Conservation (phyloP, 2,797 vertebrate genomes). For the Xenopus petersii region DNA sequence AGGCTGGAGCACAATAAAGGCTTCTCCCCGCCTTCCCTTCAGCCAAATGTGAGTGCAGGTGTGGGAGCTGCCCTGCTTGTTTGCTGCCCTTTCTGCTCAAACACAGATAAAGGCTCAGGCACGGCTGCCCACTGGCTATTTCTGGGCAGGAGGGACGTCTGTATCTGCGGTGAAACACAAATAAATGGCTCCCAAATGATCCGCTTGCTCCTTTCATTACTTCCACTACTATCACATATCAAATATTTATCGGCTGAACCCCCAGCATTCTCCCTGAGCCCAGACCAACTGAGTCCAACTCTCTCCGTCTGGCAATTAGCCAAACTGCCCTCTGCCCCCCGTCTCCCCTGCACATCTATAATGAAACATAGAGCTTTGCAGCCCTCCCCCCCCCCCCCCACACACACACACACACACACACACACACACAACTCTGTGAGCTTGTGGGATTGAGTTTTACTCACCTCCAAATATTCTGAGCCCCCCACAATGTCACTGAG, state of each 20-base stretch:
- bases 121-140: conserved; percentile 58
- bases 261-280: conserved; percentile 63
- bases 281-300: conserved; percentile 58
- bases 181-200: conserved; percentile 65
- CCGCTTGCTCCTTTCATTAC: conserved; percentile 62
- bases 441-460: too few species aligned
- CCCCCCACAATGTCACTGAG: too few species aligned
- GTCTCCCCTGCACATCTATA: too few species aligned
- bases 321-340: conserved; percentile 57
- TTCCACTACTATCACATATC: conserved; percentile 65
- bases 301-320: conserved; percentile 60
- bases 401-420: too few species aligned
- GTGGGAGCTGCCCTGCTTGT: too few species aligned
- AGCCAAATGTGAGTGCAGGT: too few species aligned
- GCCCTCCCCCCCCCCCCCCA: too few species aligned
- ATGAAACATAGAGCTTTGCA: too few species aligned
- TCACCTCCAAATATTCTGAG: too few species aligned
- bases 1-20: not conserved
- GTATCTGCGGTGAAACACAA: conserved; percentile 48
- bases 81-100: conserved; percentile 30
- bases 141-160: conserved; percentile 7
- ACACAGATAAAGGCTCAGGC: conserved; percentile 15
- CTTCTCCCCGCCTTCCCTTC: too few species aligned
- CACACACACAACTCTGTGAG: too few species aligned
- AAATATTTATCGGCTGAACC: conserved; percentile 72